Percentiles rank a stretch among this genome's conserved stretches.
These are phyloP conservation scores for Trachelus stipa DNA, from an alignment of 2,888 invertebrate species.

Conservation along the genomic window DNA sequence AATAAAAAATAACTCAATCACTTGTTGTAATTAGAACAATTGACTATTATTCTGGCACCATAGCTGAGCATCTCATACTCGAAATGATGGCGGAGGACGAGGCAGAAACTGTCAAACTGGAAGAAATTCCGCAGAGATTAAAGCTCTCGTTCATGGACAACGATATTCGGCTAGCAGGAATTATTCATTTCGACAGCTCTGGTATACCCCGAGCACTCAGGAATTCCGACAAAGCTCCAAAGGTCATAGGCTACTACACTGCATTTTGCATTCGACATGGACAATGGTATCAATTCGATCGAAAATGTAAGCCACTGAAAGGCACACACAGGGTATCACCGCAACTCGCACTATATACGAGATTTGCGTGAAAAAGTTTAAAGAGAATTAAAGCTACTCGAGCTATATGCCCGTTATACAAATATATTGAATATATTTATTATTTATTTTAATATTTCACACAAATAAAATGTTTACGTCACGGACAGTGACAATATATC, in stretches of 20 bases:
- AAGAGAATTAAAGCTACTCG: too few species aligned
- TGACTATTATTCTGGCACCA: neutral
- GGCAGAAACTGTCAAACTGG: neutral
- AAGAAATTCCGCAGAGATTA: neutral
- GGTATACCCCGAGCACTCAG: neutral
- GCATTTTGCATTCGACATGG: conserved; percentile 1
- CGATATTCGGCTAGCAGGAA: neutral
- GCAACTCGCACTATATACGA: conserved; percentile 2
- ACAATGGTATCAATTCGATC: neutral
- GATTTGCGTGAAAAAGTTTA: neutral
- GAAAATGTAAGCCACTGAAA: neutral
- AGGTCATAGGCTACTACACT: neutral
- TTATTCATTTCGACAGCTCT: neutral
- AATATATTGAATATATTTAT: too few species aligned
- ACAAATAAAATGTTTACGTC: too few species aligned
- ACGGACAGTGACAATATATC: too few species aligned
- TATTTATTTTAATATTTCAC: too few species aligned
- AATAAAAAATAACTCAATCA: too few species aligned
- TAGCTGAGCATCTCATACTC: neutral
- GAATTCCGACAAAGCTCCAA: neutral
- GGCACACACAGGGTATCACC: neutral
- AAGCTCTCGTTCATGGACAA: neutral
- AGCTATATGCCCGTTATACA: too few species aligned
- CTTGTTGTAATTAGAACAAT: too few species aligned
- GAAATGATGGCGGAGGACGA: neutral